Percentiles rank a stretch among this genome's conserved stretches.
Evolutionary conservation across 2,888 invertebrate genomes (phyloP).

Genomic region (Adineta ricciae): DNA sequence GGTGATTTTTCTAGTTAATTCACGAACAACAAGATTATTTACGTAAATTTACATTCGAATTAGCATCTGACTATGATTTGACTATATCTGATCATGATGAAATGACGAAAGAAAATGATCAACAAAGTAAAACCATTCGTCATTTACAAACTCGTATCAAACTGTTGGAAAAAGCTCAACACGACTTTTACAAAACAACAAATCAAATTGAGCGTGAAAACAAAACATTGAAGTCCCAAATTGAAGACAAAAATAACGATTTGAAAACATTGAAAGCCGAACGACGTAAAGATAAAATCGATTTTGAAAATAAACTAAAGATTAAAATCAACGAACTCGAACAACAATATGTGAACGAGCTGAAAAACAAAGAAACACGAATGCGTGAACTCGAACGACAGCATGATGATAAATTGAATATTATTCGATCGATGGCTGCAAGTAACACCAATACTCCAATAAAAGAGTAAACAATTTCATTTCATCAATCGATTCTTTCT

Average conservation of each 20-base stretch:
- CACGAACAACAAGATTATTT: slow-evolving; percentile 14
- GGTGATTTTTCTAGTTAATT: slow-evolving; percentile 6
- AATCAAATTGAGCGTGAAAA: neutral
- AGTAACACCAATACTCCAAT: neutral
- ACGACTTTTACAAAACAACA: slow-evolving; percentile 2
- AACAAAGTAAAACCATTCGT: slow-evolving; percentile 8
- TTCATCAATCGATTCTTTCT: neutral
- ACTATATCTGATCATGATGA: neutral
- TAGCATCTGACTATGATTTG: neutral
- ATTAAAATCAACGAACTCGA: neutral
- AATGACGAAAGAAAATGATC: slow-evolving; percentile 8
- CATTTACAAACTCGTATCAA: slow-evolving; percentile 18
- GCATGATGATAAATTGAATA: slow-evolving; percentile 22
- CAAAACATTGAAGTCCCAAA: slow-evolving; percentile 3
- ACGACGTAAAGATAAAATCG: slow-evolving; percentile 20
- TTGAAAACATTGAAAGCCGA: neutral
- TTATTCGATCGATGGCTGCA: neutral
- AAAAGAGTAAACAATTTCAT: neutral
- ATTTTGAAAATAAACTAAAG: slow-evolving; percentile 17
- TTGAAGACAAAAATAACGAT: slow-evolving; percentile 8
- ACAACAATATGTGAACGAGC: slow-evolving; percentile 18
- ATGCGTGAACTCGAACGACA: slow-evolving; percentile 6
- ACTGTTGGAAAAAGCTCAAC: slow-evolving; percentile 17
- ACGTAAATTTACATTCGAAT: neutral
- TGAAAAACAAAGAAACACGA: neutral